A percentile compares a stretch with the other conserved stretches of the same genome.
Evolutionary conservation across 2,888 invertebrate species (phyloP).

Genomic region (Neocrepidodera transversa): DNA sequence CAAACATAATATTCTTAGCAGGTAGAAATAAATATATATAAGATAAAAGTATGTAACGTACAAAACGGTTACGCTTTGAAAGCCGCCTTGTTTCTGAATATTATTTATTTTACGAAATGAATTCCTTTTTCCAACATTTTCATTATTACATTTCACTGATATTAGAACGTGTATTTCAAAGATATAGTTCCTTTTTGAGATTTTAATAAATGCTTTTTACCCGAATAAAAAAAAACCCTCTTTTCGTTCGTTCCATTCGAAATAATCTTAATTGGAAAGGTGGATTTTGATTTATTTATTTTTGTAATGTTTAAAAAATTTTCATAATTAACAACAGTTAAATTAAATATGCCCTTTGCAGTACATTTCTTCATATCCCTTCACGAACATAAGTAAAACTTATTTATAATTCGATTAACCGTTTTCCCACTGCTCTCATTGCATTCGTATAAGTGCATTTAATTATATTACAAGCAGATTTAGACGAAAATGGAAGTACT

Average conservation of each 20-base stretch:
- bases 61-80: not conserved
- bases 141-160: slow-evolving; percentile 17
- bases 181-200: slow-evolving; percentile 6
- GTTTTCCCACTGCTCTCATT: too few relatives aligned
- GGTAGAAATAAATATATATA: not conserved
- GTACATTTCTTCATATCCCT: too few relatives aligned
- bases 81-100: not conserved
- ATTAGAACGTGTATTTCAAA: slow-evolving; percentile 19
- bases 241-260: slow-evolving; percentile 13
- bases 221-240: not conserved
- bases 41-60: not conserved
- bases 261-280: slow-evolving; percentile 33
- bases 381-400: too few relatives aligned
- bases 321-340: too few relatives aligned
- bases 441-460: too few relatives aligned
- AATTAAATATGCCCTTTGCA: too few relatives aligned
- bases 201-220: slow-evolving; percentile 11
- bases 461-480: too few relatives aligned
- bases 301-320: slow-evolving; percentile 4
- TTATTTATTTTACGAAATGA: slow-evolving; percentile 26
- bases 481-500: too few relatives aligned
- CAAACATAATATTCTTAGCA: not conserved
- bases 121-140: slow-evolving; percentile 16
- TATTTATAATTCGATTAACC: too few relatives aligned
- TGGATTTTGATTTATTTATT: slow-evolving; percentile 20